A percentile compares a stretch with the other conserved stretches of the same genome.
These are phyloP conservation scores for Oscheius myriophilus DNA, from an alignment of 2,888 invertebrate genomes.

Conservation along the genomic window DNA sequence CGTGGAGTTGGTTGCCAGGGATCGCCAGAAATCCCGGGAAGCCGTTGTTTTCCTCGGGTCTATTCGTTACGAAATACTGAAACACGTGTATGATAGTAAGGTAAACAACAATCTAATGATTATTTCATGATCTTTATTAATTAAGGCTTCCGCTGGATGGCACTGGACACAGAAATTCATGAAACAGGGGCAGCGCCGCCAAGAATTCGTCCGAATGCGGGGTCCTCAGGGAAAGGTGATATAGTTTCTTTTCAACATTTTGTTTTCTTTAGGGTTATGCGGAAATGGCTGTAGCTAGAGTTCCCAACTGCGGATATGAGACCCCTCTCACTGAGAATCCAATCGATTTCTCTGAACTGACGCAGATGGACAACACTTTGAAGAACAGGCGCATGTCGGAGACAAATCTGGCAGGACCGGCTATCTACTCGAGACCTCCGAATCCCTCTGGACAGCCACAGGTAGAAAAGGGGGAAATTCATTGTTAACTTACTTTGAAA, in stretches of 20 bases:
- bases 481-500: too few species aligned
- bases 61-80: conserved; percentile 94
- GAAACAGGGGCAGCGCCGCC: conserved; percentile 77
- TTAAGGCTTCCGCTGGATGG: conserved; percentile 69
- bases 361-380: conserved; percentile 52
- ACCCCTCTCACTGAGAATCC: conserved; percentile 86
- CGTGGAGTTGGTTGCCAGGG: conserved; percentile 93
- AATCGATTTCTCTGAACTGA: conserved; percentile 62
- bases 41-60: conserved; percentile 96
- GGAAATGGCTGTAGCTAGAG: conserved; percentile 84
- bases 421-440: conserved; percentile 34
- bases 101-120: not conserved
- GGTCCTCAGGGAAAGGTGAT: conserved; percentile 83
- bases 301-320: conserved; percentile 84
- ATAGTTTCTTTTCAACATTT: not conserved
- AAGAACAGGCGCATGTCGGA: conserved; percentile 66
- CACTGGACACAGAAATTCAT: conserved; percentile 70
- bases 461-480: too few species aligned
- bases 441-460: conserved; percentile 15
- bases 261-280: conserved; percentile 79
- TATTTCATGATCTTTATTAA: not conserved
- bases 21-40: conserved; percentile 77
- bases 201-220: conserved; percentile 97
- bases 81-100: conserved; percentile 75
- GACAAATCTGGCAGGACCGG: conserved; percentile 63